Base-by-base conservation (phyloP, 2,113 vertebrate species). In the Lophochroa leadbeateri region DNA sequence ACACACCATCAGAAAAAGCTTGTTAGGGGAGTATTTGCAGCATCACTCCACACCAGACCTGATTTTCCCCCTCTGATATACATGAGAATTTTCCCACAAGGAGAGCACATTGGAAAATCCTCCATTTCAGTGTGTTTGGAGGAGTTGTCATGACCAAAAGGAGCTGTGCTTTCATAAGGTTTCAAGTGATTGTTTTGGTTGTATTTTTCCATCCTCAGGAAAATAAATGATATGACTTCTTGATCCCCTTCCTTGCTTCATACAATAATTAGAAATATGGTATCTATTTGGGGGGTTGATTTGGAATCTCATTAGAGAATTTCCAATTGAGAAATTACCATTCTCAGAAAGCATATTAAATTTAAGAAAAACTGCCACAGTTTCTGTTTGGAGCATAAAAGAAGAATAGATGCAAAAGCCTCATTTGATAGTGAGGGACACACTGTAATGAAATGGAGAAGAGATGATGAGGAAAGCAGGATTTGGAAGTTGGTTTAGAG, bases 381-480 rank as follows among this genome's bases (percentile, higher is more conserved):
- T 93, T 95, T 96, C 65, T 69, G 68, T 89, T 72, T 46, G 41
- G 70, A 79, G 20, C 52, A 43, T 49, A 31, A 67, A 96, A 94
- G 86, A 82, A 87, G 93, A 96, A 84, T 91, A 94, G 69, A 91
- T 76, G 81, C 77, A 69, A 96, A 94, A 71, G 20, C 80, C 74
- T 93, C 75, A 41, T 90, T 92, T 69, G 80, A 89, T 86, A 83
- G 65, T 83, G 94, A 60, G 89, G 61, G 81, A 91, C 0, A 0
- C 49, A 41, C 52, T 44, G 72, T 61, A 96, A 87, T 61, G 86
- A 96, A 89, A 96, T 44, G 93, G 84, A 89, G 91, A 91, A 78
- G 89, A 87, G 81, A 18, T 94, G 94, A 89, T 91, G 95, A 92
- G 91, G 86, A 97, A 95, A 96, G 78, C 94, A 96, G 91, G 81